phyloP scores from a whole-genome alignment of 2,797 vertebrate species.

The Nannoperca obscura region DNA sequence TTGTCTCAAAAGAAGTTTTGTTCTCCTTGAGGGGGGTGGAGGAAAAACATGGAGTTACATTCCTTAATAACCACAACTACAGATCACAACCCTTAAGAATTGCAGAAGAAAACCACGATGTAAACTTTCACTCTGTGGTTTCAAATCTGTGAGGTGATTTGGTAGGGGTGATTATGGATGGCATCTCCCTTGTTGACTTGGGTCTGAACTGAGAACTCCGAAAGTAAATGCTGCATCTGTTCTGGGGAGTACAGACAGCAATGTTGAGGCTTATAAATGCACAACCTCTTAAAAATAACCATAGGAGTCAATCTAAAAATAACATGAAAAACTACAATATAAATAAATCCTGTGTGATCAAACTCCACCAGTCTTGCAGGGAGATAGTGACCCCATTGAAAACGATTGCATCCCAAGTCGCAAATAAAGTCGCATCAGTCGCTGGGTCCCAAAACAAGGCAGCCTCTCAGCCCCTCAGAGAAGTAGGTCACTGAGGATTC shows the following conservation, averaged over 20 bases:
- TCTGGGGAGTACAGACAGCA: background rate
- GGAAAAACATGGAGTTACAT: constrained; percentile 49
- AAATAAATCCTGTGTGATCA: constrained; percentile 21
- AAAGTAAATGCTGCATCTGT: background rate
- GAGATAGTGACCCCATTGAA: constrained; percentile 34
- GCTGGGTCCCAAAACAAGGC: constrained; percentile 77
- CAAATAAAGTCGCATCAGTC: constrained; percentile 71
- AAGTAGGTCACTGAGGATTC: constrained; percentile 86
- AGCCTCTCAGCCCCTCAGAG: constrained; percentile 72
- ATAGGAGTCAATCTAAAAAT: constrained; percentile 6
- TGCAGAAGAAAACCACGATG: constrained; percentile 13
- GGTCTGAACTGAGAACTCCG: constrained; percentile 9
- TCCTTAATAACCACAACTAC: constrained; percentile 42
- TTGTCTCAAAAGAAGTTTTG: constrained; percentile 57
- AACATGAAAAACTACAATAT: constrained; percentile 24
- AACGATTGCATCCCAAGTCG: constrained; percentile 52
- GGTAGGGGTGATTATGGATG: background rate
- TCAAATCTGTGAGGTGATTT: background rate
- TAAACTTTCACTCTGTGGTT: background rate
- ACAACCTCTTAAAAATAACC: background rate
- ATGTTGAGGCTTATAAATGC: background rate
- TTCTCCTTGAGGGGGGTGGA: constrained; percentile 38
- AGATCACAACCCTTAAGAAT: background rate
- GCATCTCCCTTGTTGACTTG: constrained; percentile 17
- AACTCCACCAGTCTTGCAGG: background rate